Evolutionary conservation across 92 coral and sea anemone genomes (phyloP).

Genomic region (Bergia puertoricense): DNA sequence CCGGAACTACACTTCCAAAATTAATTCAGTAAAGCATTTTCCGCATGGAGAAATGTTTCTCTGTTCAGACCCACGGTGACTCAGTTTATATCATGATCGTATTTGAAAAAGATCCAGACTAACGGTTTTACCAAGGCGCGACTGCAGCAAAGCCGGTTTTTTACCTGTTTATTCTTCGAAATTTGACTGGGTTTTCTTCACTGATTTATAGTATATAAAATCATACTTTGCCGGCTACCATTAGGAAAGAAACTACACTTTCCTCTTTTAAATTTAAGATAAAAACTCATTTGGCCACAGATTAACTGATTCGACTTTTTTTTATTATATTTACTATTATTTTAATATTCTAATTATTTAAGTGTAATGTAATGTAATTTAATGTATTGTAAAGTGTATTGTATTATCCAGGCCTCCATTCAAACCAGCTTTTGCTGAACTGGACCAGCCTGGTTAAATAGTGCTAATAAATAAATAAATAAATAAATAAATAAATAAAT

Average conservation of each 20-base stretch:
- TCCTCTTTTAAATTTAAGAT: no score
- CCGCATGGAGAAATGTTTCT: slow-evolving; percentile 3
- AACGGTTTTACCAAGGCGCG: no score
- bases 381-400: no score
- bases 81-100: neutral
- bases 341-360: slow-evolving; percentile 2
- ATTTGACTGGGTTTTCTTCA: no score
- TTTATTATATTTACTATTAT: no score
- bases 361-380: slow-evolving; percentile 11
- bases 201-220: neutral
- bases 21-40: neutral
- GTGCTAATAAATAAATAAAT: no score
- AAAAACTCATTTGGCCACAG: neutral
- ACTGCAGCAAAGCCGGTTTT: no score
- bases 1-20: neutral
- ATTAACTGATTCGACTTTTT: neutral
- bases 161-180: no score
- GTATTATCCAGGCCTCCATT: no score
- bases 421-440: neutral
- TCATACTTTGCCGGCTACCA: no score
- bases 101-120: no score
- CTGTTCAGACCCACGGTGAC: neutral
- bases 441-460: neutral
- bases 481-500: neutral
- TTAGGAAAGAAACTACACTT: no score